phyloP scores from a whole-genome alignment of 2,797 vertebrate genomes.

The Gymnodraco acuticeps region DNA sequence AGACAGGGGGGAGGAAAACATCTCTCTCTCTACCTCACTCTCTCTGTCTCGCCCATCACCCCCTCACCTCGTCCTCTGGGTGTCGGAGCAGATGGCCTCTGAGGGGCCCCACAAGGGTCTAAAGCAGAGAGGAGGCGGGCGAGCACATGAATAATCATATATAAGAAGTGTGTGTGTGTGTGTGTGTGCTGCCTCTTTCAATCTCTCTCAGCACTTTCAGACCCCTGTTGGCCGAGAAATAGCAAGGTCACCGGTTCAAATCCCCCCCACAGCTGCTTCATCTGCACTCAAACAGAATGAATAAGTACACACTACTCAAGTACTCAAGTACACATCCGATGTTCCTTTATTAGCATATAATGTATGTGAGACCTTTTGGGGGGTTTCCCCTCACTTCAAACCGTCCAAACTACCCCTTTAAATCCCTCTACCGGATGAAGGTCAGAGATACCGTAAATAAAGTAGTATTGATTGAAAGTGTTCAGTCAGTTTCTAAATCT shows the following conservation, averaged over 20 bases:
- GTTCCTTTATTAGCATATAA: neutral
- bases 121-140: slow-evolving; percentile 9
- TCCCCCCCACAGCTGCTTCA: slow-evolving; percentile 21
- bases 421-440: too few species aligned
- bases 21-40: neutral
- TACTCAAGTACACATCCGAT: neutral
- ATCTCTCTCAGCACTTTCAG: slow-evolving; percentile 20
- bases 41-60: slow-evolving; percentile 7
- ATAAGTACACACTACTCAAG: neutral
- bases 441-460: too few species aligned
- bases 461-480: too few species aligned
- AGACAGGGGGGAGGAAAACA: neutral
- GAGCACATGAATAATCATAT: slow-evolving; percentile 34
- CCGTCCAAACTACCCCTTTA: too few species aligned
- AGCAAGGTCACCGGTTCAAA: slow-evolving; percentile 35
- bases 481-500: too few species aligned
- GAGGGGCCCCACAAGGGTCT: slow-evolving; percentile 33
- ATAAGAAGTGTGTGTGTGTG: neutral
- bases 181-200: slow-evolving; percentile 12
- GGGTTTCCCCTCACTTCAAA: too few species aligned
- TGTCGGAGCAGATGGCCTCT: slow-evolving; percentile 31
- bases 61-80: slow-evolving; percentile 1
- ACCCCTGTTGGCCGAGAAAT: neutral
- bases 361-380: too few species aligned
- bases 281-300: neutral